phyloP scores from a whole-genome alignment of 2,113 vertebrate species.

The Burhinus oedicnemus region DNA sequence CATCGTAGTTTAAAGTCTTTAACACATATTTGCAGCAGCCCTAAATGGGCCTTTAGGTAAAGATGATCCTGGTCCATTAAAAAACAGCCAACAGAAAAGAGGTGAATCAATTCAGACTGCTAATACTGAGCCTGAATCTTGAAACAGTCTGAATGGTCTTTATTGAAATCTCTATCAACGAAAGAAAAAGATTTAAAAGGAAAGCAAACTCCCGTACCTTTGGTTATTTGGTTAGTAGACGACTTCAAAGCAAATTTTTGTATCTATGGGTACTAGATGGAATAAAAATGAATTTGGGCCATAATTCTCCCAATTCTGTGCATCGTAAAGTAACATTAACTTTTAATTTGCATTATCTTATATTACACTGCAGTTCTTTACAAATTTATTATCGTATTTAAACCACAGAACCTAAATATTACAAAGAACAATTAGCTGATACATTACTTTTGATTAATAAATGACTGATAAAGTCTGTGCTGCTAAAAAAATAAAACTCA shows the following conservation, averaged over 20 bases:
- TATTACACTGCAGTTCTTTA: constrained; percentile 62
- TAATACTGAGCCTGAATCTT: not conserved
- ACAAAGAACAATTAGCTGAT: constrained; percentile 12
- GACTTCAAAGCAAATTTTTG: not conserved
- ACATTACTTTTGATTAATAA: not conserved
- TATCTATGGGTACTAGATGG: constrained; percentile 31
- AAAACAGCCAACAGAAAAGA: not conserved
- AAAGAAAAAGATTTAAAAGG: not conserved
- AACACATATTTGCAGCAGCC: not conserved
- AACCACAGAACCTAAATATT: constrained; percentile 44
- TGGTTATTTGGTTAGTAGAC: not conserved
- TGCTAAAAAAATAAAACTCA: not conserved
- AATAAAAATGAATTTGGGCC: constrained; percentile 60
- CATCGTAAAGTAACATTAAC: constrained; percentile 52
- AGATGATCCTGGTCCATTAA: not conserved
- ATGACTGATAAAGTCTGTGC: not conserved
- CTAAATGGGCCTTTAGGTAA: not conserved
- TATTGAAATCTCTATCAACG: not conserved
- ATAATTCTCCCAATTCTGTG: constrained; percentile 53
- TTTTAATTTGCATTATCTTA: constrained; percentile 65
- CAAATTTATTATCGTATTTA: constrained; percentile 48
- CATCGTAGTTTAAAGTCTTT: not conserved
- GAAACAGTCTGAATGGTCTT: not conserved
- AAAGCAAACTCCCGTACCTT: constrained; percentile 15
- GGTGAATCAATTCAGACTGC: not conserved